Percentiles rank a stretch among this genome's conserved stretches.
phyloP scores from a whole-genome alignment of 2,113 vertebrate genomes.

The Fregetta grallaria region DNA sequence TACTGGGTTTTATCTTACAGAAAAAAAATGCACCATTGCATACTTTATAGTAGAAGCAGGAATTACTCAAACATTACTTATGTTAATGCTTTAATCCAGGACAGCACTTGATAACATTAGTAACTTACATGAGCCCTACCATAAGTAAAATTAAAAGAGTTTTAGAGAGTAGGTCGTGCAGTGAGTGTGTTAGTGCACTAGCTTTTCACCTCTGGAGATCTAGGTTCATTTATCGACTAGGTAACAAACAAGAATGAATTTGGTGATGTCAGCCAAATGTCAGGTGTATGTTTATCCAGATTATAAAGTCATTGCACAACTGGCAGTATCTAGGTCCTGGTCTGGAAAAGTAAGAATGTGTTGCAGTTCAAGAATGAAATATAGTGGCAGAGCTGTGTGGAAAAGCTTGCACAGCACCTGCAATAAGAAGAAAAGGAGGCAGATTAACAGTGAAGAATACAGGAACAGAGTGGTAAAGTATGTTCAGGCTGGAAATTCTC shows the following conservation, averaged over 20 bases:
- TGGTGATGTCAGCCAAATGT: slow-evolving; percentile 30
- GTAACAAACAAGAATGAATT: slow-evolving; percentile 42
- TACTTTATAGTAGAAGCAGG: not conserved
- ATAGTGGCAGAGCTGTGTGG: slow-evolving; percentile 52
- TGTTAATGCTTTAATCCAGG: slow-evolving; percentile 36
- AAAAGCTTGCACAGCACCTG: slow-evolving; percentile 56
- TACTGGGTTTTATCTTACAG: not conserved
- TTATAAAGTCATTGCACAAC: slow-evolving; percentile 23
- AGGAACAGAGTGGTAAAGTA: not conserved
- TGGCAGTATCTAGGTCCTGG: slow-evolving; percentile 30
- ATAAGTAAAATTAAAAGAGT: not conserved
- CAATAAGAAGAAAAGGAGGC: slow-evolving; percentile 59
- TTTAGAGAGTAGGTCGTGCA: not conserved
- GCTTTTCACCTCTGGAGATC: slow-evolving; percentile 44
- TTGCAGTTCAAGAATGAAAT: slow-evolving; percentile 51
- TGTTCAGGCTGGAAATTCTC: not conserved
- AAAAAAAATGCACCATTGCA: not conserved
- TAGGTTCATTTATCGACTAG: slow-evolving; percentile 11
- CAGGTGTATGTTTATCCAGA: slow-evolving; percentile 26
- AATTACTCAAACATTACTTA: slow-evolving; percentile 10
- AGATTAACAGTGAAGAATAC: slow-evolving; percentile 29
- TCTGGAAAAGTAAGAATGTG: slow-evolving; percentile 20
- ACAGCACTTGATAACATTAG: slow-evolving; percentile 10
- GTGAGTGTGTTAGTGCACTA: slow-evolving; percentile 42
- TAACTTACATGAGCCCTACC: not conserved